Conservation (phyloP, 2,888 invertebrate species). For the Nymphalis c-album region DNA sequence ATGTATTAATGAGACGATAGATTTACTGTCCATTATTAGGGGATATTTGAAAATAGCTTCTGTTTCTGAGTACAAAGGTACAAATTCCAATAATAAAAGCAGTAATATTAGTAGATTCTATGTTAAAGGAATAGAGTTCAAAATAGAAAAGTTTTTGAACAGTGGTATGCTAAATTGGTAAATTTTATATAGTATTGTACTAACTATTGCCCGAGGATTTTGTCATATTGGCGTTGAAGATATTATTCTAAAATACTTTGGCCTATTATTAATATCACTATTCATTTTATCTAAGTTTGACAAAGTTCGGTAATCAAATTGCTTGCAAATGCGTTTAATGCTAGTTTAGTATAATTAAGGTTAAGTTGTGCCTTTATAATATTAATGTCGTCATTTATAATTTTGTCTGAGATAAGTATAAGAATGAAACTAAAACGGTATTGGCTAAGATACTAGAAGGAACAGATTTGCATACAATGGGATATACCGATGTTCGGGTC, state of each 20-base stretch:
- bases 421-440: not conserved
- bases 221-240: not conserved
- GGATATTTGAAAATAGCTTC: not conserved
- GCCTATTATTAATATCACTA: too few species aligned
- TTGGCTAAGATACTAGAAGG: not conserved
- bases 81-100: not conserved
- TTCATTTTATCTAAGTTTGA: too few species aligned
- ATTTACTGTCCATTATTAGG: slow-evolving; percentile 5
- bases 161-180: not conserved
- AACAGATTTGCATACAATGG: slow-evolving; percentile 5
- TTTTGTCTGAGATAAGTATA: slow-evolving; percentile 1
- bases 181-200: slow-evolving; percentile 9
- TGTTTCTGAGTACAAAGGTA: not conserved
- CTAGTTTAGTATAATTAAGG: too few species aligned
- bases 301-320: too few species aligned
- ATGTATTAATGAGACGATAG: slow-evolving; percentile 44
- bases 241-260: not conserved
- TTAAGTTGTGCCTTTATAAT: not conserved
- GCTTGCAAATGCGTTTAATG: too few species aligned
- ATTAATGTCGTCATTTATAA: not conserved
- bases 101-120: not conserved
- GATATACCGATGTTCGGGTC: not conserved
- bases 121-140: not conserved
- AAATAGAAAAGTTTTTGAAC: not conserved
- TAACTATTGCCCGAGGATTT: slow-evolving; percentile 8